A percentile compares a stretch with the other conserved stretches of the same genome.
These are phyloP conservation scores for Tridacna crocea DNA, from an alignment of 2,888 invertebrate species.

Conservation along the genomic window DNA sequence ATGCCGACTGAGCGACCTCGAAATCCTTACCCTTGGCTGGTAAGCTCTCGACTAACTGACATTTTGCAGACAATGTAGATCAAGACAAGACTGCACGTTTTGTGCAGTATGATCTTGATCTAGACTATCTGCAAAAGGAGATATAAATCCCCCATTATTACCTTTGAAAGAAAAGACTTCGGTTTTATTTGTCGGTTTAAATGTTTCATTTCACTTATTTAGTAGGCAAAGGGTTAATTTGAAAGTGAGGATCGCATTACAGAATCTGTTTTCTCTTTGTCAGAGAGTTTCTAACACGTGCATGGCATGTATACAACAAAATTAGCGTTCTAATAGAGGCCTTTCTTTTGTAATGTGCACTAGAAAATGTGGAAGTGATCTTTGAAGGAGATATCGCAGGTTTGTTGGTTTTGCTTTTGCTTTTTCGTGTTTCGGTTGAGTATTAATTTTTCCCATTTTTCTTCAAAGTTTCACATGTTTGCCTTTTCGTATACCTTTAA, in stretches of 20 bases:
- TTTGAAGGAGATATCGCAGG: too few relatives aligned
- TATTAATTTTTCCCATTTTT: neutral
- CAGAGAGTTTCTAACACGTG: conserved; percentile 12
- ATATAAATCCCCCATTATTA: too few relatives aligned
- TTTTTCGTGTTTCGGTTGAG: neutral
- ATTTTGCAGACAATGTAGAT: too few relatives aligned
- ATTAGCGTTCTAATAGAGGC: conserved; percentile 1
- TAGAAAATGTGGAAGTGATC: conserved; percentile 1
- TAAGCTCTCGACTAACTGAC: too few relatives aligned
- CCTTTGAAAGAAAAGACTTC: too few relatives aligned
- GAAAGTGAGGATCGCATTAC: conserved; percentile 13
- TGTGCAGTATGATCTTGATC: too few relatives aligned
- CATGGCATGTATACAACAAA: neutral
- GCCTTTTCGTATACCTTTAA: too few relatives aligned
- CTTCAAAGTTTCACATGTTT: neutral
- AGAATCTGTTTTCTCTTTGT: conserved; percentile 18
- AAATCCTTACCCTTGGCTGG: neutral
- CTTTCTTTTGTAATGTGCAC: neutral
- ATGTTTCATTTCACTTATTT: too few relatives aligned
- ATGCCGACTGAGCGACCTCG: conserved; percentile 19
- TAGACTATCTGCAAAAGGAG: too few relatives aligned
- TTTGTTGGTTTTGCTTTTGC: too few relatives aligned
- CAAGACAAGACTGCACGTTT: too few relatives aligned
- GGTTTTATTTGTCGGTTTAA: too few relatives aligned
- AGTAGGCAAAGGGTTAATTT: neutral